phyloP scores from a whole-genome alignment of 2,113 vertebrate genomes.

The Halcyon malimbica region DNA sequence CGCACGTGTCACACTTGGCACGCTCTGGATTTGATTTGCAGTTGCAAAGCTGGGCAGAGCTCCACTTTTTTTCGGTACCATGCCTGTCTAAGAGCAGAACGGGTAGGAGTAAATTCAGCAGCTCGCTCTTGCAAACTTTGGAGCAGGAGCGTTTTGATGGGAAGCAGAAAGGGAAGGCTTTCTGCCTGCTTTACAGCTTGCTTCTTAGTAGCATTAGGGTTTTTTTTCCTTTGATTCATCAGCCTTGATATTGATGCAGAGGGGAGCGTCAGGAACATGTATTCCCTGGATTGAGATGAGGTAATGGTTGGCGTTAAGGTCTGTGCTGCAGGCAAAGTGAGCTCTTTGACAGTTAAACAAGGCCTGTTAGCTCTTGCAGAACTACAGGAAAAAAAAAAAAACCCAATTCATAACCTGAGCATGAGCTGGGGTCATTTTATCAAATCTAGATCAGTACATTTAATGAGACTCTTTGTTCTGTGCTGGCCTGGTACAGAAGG shows the following conservation, averaged over 20 bases:
- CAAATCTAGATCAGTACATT: background rate
- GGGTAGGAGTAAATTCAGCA: background rate
- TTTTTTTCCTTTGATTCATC: conserved; percentile 27
- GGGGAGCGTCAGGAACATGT: background rate
- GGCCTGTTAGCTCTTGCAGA: conserved; percentile 29
- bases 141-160: background rate
- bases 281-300: conserved; percentile 50
- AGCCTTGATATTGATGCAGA: background rate
- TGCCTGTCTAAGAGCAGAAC: background rate
- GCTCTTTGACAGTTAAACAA: conserved; percentile 32
- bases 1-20: background rate
- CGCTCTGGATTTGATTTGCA: background rate
- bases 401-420: conserved; percentile 4
- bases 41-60: background rate
- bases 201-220: background rate
- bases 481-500: background rate
- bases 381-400: background rate
- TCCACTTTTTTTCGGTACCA: background rate
- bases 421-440: background rate
- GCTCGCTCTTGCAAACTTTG: background rate
- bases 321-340: conserved; percentile 3
- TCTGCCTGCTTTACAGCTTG: background rate
- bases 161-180: background rate
- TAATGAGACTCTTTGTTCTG: conserved; percentile 16
- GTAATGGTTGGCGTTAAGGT: conserved; percentile 47